These are phyloP conservation scores for Nibea albiflora DNA, from an alignment of 2,113 vertebrate species.

Conservation along the genomic window DNA sequence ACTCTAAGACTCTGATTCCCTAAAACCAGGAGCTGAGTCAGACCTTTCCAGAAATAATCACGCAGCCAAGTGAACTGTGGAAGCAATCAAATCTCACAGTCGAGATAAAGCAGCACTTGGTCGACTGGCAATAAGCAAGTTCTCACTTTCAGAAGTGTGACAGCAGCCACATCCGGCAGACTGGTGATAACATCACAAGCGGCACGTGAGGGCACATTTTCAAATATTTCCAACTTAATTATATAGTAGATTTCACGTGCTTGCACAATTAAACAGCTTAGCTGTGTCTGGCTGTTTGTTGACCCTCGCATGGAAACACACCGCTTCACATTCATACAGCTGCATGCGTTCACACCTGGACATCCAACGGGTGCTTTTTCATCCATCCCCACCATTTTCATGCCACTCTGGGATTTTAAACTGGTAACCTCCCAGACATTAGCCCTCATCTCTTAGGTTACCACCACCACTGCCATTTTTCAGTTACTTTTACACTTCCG, in stretches of 20 bases:
- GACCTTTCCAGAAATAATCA: conserved; percentile 68
- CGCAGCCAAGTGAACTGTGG: conserved; percentile 22
- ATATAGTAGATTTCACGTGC: conserved; percentile 1
- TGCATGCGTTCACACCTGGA: conserved; percentile 30
- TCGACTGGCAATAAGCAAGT: conserved; percentile 32
- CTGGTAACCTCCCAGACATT: conserved; percentile 56
- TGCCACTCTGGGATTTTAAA: conserved; percentile 38
- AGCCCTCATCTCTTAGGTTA: conserved; percentile 34
- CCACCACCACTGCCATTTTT: conserved; percentile 56
- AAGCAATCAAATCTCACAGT: conserved; percentile 54
- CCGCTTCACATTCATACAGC: neutral
- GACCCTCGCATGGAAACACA: neutral
- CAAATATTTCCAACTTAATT: conserved; percentile 46
- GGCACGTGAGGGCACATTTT: neutral
- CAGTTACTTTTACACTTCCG: conserved; percentile 77
- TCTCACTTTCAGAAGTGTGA: conserved; percentile 21
- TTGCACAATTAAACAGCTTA: conserved; percentile 10
- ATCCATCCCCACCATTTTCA: conserved; percentile 23
- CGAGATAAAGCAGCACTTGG: conserved; percentile 50
- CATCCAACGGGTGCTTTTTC: conserved; percentile 23
- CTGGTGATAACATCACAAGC: conserved; percentile 42
- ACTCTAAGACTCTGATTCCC: conserved; percentile 55
- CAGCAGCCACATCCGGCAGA: conserved; percentile 4
- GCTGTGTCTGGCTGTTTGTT: neutral
- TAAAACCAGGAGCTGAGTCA: conserved; percentile 66